Evolutionary conservation across 2,113 vertebrate genomes (phyloP).

Genomic region (Pycnonotus jocosus): DNA sequence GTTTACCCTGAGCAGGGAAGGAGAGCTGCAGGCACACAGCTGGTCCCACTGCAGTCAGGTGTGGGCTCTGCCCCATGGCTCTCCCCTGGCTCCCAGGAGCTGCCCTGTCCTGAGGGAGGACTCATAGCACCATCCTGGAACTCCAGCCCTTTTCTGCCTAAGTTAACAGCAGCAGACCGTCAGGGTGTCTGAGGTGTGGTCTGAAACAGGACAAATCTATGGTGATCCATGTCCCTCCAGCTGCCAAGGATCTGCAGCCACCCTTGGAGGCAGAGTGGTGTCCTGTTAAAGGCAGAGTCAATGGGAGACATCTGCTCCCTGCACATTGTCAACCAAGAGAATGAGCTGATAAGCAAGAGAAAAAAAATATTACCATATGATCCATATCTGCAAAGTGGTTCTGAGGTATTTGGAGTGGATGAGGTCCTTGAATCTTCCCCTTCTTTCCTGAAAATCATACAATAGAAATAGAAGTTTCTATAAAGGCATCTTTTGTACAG

Average conservation of each 20-base stretch:
- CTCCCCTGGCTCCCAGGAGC: neutral
- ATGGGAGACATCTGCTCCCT: neutral
- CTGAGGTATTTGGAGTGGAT: conserved; percentile 76
- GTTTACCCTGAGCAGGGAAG: neutral
- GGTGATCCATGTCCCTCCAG: neutral
- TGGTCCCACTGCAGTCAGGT: accelerated
- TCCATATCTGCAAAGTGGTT: conserved; percentile 90
- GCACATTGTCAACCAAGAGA: neutral
- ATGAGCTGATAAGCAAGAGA: neutral
- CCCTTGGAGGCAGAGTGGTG: neutral
- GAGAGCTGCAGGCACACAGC: accelerated
- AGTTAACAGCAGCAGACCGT: neutral
- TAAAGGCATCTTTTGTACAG: neutral
- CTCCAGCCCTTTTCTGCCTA: neutral
- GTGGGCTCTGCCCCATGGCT: accelerated
- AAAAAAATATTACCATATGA: conserved; percentile 82
- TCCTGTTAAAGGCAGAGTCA: neutral
- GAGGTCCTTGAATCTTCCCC: conserved; percentile 83
- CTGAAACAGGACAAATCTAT: neutral
- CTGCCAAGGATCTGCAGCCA: neutral
- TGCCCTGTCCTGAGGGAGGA: neutral
- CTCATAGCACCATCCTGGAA: neutral
- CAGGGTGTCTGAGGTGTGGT: neutral
- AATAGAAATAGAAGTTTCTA: neutral
- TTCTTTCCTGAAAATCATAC: conserved; percentile 66